Conservation (phyloP, 2,797 vertebrate genomes). For the Trachurus trachurus region DNA sequence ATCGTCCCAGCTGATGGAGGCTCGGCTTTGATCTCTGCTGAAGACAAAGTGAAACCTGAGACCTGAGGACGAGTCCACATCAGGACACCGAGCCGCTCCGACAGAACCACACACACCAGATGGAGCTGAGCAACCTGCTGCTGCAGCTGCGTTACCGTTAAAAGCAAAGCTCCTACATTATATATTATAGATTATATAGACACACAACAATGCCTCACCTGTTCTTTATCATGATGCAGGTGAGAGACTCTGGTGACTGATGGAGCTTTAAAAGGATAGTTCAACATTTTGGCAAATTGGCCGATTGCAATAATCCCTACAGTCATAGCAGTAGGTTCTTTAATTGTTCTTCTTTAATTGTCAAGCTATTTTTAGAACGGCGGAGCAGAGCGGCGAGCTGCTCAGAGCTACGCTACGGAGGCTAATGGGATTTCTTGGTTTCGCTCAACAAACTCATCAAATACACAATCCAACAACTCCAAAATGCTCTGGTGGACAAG, state of each 20-base stretch:
- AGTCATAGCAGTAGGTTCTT: too few species aligned
- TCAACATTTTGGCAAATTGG: too few species aligned
- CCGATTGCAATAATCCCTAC: too few species aligned
- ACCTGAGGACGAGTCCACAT: slow-evolving; percentile 27
- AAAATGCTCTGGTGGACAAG: too few species aligned
- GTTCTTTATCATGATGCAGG: slow-evolving; percentile 51
- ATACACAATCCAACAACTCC: too few species aligned
- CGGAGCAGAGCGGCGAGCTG: too few species aligned
- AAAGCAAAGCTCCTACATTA: slow-evolving; percentile 38
- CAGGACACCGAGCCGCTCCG: slow-evolving; percentile 24
- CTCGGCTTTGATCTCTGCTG: slow-evolving; percentile 68
- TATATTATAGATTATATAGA: slow-evolving; percentile 3
- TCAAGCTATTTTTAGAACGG: too few species aligned
- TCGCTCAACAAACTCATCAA: too few species aligned
- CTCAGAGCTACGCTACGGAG: too few species aligned
- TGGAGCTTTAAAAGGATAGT: slow-evolving; percentile 13
- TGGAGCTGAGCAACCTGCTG: slow-evolving; percentile 52
- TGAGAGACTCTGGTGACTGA: slow-evolving; percentile 34
- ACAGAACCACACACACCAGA: slow-evolving; percentile 55
- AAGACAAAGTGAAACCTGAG: slow-evolving; percentile 55
- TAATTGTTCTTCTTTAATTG: too few species aligned
- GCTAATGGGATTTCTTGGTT: too few species aligned
- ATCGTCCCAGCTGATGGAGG: slow-evolving; percentile 62
- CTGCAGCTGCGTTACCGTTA: slow-evolving; percentile 7
- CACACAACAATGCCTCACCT: slow-evolving; percentile 60